phyloP scores from a whole-genome alignment of 2,888 invertebrate species.

The Cremastobaeus sp. region DNA sequence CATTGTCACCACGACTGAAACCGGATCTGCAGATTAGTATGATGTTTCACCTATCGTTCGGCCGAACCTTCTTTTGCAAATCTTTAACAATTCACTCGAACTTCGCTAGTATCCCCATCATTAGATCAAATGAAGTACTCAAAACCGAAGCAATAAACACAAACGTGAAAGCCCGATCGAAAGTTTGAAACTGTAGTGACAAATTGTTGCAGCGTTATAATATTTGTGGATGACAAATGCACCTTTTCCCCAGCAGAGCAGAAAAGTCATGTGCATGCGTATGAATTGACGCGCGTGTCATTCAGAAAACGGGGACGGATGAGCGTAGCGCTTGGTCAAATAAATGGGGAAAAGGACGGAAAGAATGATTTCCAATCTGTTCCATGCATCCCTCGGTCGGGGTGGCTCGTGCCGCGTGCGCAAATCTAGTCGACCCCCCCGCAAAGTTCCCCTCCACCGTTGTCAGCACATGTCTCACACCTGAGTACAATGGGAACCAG shows the following conservation, averaged over 20 bases:
- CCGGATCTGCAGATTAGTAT: too few relatives aligned
- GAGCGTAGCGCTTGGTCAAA: conserved; percentile 57
- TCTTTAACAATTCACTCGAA: too few relatives aligned
- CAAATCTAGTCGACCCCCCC: conserved; percentile 72
- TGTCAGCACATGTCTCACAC: conserved; percentile 76
- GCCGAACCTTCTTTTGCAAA: too few relatives aligned
- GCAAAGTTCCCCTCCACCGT: conserved; percentile 56
- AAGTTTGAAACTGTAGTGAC: conserved; percentile 34
- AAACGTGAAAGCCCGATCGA: conserved; percentile 18
- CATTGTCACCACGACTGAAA: too few relatives aligned
- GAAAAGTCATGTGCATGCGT: conserved; percentile 61
- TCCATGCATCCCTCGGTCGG: conserved; percentile 76
- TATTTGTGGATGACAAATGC: conserved; percentile 60
- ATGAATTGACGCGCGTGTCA: conserved; percentile 62
- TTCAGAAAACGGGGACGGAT: conserved; percentile 56
- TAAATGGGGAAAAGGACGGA: conserved; percentile 57
- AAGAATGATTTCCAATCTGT: conserved; percentile 73
- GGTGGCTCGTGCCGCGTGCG: conserved; percentile 77
- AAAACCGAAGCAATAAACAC: neutral
- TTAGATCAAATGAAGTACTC: too few relatives aligned
- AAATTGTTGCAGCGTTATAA: conserved; percentile 56
- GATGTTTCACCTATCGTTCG: too few relatives aligned
- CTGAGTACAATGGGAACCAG: conserved; percentile 77
- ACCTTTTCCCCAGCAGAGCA: conserved; percentile 58
- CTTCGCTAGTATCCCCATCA: too few relatives aligned